Percentiles rank a stretch among this genome's conserved stretches.
Conservation (phyloP, 2,113 vertebrate genomes). For the Calyptommatus sinebrachiatus region DNA sequence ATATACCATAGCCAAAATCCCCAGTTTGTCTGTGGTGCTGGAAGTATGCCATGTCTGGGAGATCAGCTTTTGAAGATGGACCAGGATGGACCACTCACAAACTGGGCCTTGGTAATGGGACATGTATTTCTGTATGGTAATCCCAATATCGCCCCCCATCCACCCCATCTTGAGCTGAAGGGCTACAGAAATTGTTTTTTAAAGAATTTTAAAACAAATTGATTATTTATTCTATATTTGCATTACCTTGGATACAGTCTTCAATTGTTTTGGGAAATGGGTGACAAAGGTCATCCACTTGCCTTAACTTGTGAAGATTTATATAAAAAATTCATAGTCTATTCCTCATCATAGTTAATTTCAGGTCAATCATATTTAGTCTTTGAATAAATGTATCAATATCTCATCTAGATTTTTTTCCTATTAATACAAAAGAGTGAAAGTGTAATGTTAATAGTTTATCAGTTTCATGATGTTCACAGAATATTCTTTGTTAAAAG, state of each 20-base stretch:
- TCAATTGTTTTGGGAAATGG: no score
- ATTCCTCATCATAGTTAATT: not conserved
- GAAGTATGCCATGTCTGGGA: no score
- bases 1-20: no score
- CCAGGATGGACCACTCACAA: not conserved
- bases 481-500: not conserved
- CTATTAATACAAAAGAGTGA: rapidly evolving
- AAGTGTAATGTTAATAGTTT: not conserved
- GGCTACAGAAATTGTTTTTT: no score
- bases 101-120: not conserved
- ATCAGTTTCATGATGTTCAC: not conserved
- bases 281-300: not conserved
- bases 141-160: no score
- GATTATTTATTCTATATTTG: no score
- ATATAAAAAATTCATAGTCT: not conserved
- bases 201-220: no score
- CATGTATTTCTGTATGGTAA: no score
- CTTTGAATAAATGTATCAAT: slow-evolving; percentile 25
- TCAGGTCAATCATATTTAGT: no score
- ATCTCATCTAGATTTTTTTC: not conserved
- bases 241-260: no score
- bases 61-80: not conserved
- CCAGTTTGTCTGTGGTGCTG: no score
- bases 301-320: not conserved
- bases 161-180: no score